Base-by-base conservation (phyloP, 2,113 vertebrate genomes). In the Hassar affinis region DNA sequence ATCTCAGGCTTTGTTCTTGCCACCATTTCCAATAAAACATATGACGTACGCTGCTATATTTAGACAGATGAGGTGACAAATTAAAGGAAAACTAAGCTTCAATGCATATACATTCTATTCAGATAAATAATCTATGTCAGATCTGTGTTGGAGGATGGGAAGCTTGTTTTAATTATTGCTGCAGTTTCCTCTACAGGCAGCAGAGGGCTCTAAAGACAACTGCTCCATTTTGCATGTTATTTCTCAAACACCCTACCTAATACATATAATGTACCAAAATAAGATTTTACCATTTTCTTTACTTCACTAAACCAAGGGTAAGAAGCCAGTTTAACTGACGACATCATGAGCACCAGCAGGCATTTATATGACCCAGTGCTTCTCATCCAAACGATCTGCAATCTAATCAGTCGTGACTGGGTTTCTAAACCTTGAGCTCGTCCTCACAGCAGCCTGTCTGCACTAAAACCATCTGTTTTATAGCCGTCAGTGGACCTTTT, bases 351-450 rank as follows among this genome's bases (percentile, higher is more conserved):
- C 30, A 38, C 27, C 25, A 69, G 17, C 2, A 14, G 30, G 17
- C 42, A 68, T 56, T 76, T 45, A 82, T 35, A 25, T 68, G 49
- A 35, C 35, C 52, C 14, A 57, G 79, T 83, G 52, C 69, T 76
- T 76, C 66, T 17, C 51, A 35, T 82, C 76, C 4, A 84, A 74
- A 75, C 79, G 66, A 66, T 86, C 51, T 74, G 81, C 72, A 81
- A 83, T 66, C 83, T 69, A 78, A 86, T 81, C 84, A 84, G 71
- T 78, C 69, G 52, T 80, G 69, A 85, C 81, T 57, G 12, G 77
- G 30, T 49, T 27, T 66, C 74, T 59, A 79, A 83, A 42, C 74
- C 51, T 68, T 22, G 5, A 54, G 47, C 77, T 47, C 18, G 52
- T 56, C 72, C 68, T 85, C 57, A 84, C 54, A 82, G 80, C 62